Percentiles rank a stretch among this genome's conserved stretches.
These are phyloP conservation scores for Echinometra lucunter DNA, from an alignment of 53 echinoderm and acorn worm species.

Conservation along the genomic window DNA sequence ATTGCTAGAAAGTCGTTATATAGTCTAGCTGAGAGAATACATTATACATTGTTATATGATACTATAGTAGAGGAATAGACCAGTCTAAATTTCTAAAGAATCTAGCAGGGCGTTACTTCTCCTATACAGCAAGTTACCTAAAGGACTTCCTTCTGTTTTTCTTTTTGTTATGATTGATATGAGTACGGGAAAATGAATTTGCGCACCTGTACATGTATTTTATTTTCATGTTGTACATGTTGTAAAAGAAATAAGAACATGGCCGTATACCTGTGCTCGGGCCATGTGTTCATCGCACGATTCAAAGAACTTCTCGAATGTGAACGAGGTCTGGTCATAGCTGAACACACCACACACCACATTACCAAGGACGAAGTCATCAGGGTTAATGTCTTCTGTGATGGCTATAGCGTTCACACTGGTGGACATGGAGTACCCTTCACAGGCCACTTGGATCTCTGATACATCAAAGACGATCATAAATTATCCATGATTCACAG, in stretches of 20 bases:
- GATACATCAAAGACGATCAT: not conserved
- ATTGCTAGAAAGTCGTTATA: too few relatives aligned
- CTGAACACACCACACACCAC: conserved; percentile 18
- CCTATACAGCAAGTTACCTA: too few relatives aligned
- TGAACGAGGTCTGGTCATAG: not conserved
- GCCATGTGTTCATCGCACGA: not conserved
- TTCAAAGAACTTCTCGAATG: conserved; percentile 3
- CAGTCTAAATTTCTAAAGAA: too few relatives aligned
- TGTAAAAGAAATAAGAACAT: not conserved
- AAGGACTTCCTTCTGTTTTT: too few relatives aligned
- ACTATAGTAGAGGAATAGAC: too few relatives aligned
- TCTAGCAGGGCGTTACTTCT: too few relatives aligned
- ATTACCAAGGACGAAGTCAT: not conserved
- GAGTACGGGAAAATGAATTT: too few relatives aligned
- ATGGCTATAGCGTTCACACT: not conserved
- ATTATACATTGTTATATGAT: too few relatives aligned
- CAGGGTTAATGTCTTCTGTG: not conserved
- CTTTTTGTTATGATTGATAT: too few relatives aligned
- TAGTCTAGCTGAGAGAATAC: too few relatives aligned
- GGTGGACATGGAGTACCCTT: not conserved
- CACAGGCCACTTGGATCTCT: not conserved
- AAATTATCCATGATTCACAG: not conserved
- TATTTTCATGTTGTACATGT: too few relatives aligned
- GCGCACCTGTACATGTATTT: too few relatives aligned
- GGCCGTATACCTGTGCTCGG: not conserved